Base-by-base conservation (phyloP, 1,140 invertebrate genomes). In the Apocrypta bakeri region DNA sequence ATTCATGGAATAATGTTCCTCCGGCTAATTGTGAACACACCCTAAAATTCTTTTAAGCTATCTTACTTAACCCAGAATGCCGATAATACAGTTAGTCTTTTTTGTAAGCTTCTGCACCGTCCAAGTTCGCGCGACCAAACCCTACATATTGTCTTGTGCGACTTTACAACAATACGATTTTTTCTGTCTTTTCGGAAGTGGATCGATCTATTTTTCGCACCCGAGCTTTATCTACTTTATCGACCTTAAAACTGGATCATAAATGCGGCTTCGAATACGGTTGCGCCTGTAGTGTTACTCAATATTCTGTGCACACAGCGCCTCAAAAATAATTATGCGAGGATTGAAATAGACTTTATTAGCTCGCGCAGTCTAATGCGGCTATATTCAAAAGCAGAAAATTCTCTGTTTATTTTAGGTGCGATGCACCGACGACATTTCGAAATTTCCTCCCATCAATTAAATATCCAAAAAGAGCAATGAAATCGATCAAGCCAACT, bases 301-400 rank as follows among this genome's bases (percentile, higher is more conserved):
- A 66, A 81, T 81, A 81, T 66, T 40, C 40, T 42, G 12, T 17
- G 40, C 33, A 74, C 74, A 74, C 40, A 81, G 71, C 24, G 25
- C n/a, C 25, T 42, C 9, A 40, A 27, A 73, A 74, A 74, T 81
- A 81, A 81, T 81, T 74, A 81, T 66, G 25, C 17, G 9, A 12
- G 31, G 25, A 37, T 66, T 14, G 56, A 74, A 81, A 81, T 81
- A 81, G 71, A 81, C 61, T 64, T 72, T 40, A 72, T 14, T 72
- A 64, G 31, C n/a, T 11, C 12, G 33, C 17, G 25, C 17, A 37
- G 40, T 40, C 25, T 25, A n/a, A 24, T 14, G n/a, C 33, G 8
- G 25, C 42, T 37, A 37, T n/a, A n/a, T 25, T 69, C 42, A 48
- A 69, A 68, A 56, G n/a, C 48, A n/a, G 48, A 21, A 56, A 68